Percentiles rank a stretch among this genome's conserved stretches.
Evolutionary conservation across 2,113 vertebrate genomes (phyloP).

Genomic region (Bubo blakistoni): DNA sequence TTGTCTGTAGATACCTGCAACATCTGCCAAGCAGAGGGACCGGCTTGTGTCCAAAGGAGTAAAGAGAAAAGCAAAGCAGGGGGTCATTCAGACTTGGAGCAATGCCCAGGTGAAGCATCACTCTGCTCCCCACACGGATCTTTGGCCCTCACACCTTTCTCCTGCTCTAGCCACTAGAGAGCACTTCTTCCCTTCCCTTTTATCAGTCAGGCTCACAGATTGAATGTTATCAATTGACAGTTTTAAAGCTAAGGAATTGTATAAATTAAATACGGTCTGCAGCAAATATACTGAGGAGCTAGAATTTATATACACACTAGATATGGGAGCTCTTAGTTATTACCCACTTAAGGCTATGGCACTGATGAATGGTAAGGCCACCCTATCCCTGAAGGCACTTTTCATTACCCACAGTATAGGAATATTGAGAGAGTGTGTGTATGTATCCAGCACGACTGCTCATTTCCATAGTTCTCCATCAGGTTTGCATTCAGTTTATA

Average conservation of each 20-base stretch:
- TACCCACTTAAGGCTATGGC: slow-evolving; percentile 72
- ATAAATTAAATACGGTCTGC: slow-evolving; percentile 68
- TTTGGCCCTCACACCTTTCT: not conserved
- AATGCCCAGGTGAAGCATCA: not conserved
- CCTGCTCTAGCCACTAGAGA: slow-evolving; percentile 50
- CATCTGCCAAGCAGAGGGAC: not conserved
- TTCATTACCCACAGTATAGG: slow-evolving; percentile 66
- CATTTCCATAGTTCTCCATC: slow-evolving; percentile 72
- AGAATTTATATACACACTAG: slow-evolving; percentile 70
- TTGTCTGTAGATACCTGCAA: not conserved
- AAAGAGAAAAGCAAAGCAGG: not conserved
- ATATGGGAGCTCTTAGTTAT: slow-evolving; percentile 73
- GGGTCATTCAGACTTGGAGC: accelerated
- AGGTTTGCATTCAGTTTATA: slow-evolving; percentile 72
- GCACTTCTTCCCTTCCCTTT: slow-evolving; percentile 51
- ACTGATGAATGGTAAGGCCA: slow-evolving; percentile 70
- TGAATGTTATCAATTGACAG: slow-evolving; percentile 72
- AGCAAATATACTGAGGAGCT: slow-evolving; percentile 69
- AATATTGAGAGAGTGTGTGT: slow-evolving; percentile 49
- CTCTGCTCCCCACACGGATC: not conserved
- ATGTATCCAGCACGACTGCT: slow-evolving; percentile 60
- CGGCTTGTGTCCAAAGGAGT: not conserved
- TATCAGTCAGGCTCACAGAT: slow-evolving; percentile 65
- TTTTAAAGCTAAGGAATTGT: slow-evolving; percentile 72
- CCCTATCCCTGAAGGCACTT: slow-evolving; percentile 72